These are phyloP conservation scores for Grantiella picta DNA, from an alignment of 2,113 vertebrate genomes.

Conservation along the genomic window DNA sequence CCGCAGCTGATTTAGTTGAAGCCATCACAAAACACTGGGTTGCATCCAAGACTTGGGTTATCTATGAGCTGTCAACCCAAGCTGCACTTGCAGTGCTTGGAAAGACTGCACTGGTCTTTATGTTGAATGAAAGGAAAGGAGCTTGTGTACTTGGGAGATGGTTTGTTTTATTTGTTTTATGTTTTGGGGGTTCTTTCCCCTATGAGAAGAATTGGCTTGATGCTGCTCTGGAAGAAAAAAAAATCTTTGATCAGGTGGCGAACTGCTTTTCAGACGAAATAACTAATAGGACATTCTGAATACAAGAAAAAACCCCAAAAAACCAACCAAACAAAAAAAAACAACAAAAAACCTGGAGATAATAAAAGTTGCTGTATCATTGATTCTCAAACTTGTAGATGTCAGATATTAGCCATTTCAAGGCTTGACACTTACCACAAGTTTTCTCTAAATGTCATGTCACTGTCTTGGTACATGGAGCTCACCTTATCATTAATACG, in stretches of 20 bases:
- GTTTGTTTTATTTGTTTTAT: background rate
- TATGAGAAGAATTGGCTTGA: background rate
- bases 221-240: background rate
- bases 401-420: background rate
- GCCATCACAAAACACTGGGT: background rate
- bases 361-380: background rate
- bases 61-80: background rate
- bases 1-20: background rate
- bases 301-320: too few species aligned
- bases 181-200: background rate
- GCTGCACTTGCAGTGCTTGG: background rate
- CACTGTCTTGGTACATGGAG: background rate
- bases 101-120: background rate
- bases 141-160: background rate
- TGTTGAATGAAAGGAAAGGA: background rate
- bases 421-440: background rate
- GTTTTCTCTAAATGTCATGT: background rate
- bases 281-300: background rate
- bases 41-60: background rate
- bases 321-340: too few species aligned
- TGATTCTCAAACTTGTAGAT: background rate
- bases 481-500: background rate
- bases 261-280: background rate
- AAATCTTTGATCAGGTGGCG: background rate
- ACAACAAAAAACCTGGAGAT: background rate